Evolutionary conservation across 2,888 invertebrate genomes (phyloP), one percentile per base, ranked within the genome.

Genomic region (Tetramorium bicarinatum): DNA sequence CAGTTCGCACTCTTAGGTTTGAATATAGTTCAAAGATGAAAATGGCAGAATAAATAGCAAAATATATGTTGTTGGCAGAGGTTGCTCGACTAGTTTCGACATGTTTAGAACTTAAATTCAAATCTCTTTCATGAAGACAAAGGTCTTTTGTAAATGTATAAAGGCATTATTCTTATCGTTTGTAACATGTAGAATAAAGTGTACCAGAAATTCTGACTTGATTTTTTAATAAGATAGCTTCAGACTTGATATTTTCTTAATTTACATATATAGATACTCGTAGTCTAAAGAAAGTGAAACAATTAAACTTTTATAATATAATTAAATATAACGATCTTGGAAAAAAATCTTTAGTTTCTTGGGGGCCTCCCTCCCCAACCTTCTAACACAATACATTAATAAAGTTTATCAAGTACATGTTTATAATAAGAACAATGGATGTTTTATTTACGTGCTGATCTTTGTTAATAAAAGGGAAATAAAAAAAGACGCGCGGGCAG

Each of bases 1-100:
- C 25, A 11, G 21, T 67, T 9, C 25, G 38, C 41, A 25, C 8
- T 41, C 25, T 15, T 38, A 52, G 13, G 18, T 77, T n/a, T 69
- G 25, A 25, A 25, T 67, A 25, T 41, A 49, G n/a, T 41, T 69
- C 11, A 52, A 41, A 77, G n/a, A 77, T 54, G n/a, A 41, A n/a
- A 77, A 54, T 67, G 52, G 29, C 29, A 34, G 52, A 77, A 77
- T 41, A 69, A 41, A 47, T 38, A 15, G 18, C 29, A 59, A 74
- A 44, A 15, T 15, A 38, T n/a, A 2, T 34, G 29, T 34, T 34
- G n/a, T 34, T 62, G 38, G 4, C n/a, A 62, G n/a, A 62, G 7
- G 6, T 29, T n/a, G 15, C n/a, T n/a, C n/a, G 41, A 44, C 15
- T 64, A n/a, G 25, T 69, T 54, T 25, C 41, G 29, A 29, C 9